Evolutionary conservation across 2,797 vertebrate genomes (phyloP), one percentile per base, ranked within the genome.

Genomic region (Enteromius anoplus): DNA sequence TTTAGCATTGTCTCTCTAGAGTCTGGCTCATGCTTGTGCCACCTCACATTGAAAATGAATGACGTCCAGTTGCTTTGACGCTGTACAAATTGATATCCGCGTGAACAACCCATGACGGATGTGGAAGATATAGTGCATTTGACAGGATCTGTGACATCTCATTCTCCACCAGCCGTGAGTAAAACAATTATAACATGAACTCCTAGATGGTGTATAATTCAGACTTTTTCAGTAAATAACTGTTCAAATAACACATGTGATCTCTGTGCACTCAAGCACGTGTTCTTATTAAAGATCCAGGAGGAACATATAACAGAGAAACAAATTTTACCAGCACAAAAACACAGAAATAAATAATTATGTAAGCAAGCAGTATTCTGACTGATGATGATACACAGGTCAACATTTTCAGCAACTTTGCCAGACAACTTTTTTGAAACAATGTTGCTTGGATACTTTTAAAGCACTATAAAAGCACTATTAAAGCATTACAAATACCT

Each of bases 41-140:
- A 73, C 51, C 10, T 73, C 49, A 64, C 37, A 47, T 14, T 78
- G 75, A 78, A 78, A 49, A 65, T 77, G 37, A 77, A 60, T 58
- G 37, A 58, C 15, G 34, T 40, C 34, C n/a, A 23, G 73, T 26
- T 62, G 23, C 55, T 77, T 64, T 77, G 75, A 45, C 5, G 10
- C 40, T 77, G 75, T 45, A 58, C 37, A 42, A 77, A 45, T 77
- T 9, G 9, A 75, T 58, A 17, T 72, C 17, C 2, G 2, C 1
- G 1, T 72, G 47, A 51, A 51, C 47, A 73, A 62, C 26, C 17
- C 47, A 72, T 51, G 51, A 55, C 0, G 32, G 32, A 23, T 40
- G 72, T 40, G 21, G 58, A 53, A 75, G 21, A 53, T 40, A 23
- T 58, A 34, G 34, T 2, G 29, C 12, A 55, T 37, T 55, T 55